phyloP scores from a whole-genome alignment of 1,140 invertebrate species.

The Tetramorium parvispinum region DNA sequence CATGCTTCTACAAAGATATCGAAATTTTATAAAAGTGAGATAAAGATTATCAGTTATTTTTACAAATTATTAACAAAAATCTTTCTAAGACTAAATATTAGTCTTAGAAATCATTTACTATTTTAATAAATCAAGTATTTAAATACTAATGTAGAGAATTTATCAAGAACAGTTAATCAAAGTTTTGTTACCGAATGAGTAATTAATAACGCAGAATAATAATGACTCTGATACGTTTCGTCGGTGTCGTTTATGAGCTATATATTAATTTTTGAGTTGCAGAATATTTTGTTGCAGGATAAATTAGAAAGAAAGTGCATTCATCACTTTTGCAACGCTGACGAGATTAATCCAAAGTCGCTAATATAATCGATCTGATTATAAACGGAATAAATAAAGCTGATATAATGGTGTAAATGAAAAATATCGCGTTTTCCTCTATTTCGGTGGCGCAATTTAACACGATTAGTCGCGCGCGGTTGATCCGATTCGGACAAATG shows the following conservation, averaged over 20 bases:
- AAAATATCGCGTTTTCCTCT: not conserved
- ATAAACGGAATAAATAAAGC: not conserved
- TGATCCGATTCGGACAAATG: constrained; percentile 33
- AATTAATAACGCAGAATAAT: not conserved
- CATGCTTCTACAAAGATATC: not conserved
- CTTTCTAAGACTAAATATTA: not conserved
- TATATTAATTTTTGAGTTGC: not conserved
- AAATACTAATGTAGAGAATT: not conserved
- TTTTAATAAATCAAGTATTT: not conserved
- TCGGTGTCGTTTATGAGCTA: not conserved
- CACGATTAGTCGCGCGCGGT: constrained; percentile 44
- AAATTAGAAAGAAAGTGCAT: not conserved
- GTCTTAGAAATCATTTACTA: not conserved
- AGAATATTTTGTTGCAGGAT: not conserved
- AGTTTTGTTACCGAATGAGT: not conserved
- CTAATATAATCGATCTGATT: not conserved
- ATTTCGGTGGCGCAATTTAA: constrained; percentile 52
- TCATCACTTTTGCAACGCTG: not conserved
- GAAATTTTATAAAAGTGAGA: not conserved
- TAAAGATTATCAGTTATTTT: not conserved
- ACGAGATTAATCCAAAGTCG: constrained; percentile 6
- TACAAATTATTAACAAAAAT: not conserved
- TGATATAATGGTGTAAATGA: not conserved
- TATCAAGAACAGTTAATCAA: not conserved
- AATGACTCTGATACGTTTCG: not conserved